These are phyloP conservation scores for Tenthredo distinguenda DNA, from an alignment of 2,888 invertebrate genomes.

Conservation along the genomic window DNA sequence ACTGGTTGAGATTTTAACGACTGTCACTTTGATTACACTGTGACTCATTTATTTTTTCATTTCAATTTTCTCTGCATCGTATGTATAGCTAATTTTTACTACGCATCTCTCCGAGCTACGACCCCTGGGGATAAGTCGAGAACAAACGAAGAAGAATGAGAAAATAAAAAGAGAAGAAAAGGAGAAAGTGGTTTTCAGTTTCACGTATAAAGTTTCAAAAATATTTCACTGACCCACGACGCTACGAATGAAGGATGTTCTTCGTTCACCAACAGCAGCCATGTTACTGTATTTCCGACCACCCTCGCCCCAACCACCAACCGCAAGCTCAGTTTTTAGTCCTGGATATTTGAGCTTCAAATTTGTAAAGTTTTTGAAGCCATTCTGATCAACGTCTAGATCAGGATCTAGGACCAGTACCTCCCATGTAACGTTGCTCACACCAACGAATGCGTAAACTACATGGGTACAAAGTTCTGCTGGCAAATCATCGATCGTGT, in stretches of 20 bases:
- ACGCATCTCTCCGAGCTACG: neutral
- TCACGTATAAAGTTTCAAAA: slow-evolving; percentile 52
- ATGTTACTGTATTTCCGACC: slow-evolving; percentile 92
- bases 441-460: slow-evolving; percentile 93
- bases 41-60: neutral
- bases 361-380: slow-evolving; percentile 89
- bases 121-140: neutral
- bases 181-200: slow-evolving; percentile 49
- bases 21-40: slow-evolving; percentile 8
- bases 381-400: slow-evolving; percentile 87
- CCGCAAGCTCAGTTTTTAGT: slow-evolving; percentile 89
- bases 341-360: slow-evolving; percentile 85
- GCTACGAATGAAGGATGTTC: slow-evolving; percentile 87
- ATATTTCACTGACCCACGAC: slow-evolving; percentile 83
- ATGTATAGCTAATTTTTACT: neutral
- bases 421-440: slow-evolving; percentile 88
- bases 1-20: slow-evolving; percentile 34
- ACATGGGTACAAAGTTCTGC: slow-evolving; percentile 91
- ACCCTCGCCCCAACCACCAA: slow-evolving; percentile 96
- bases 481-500: slow-evolving; percentile 91
- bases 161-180: slow-evolving; percentile 18
- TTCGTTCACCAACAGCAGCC: slow-evolving; percentile 85
- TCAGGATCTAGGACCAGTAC: slow-evolving; percentile 91
- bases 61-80: neutral
- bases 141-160: neutral